A percentile compares a stretch with the other conserved stretches of the same genome.
phyloP scores from a whole-genome alignment of 2,113 vertebrate genomes.

The Myotis brandtii region DNA sequence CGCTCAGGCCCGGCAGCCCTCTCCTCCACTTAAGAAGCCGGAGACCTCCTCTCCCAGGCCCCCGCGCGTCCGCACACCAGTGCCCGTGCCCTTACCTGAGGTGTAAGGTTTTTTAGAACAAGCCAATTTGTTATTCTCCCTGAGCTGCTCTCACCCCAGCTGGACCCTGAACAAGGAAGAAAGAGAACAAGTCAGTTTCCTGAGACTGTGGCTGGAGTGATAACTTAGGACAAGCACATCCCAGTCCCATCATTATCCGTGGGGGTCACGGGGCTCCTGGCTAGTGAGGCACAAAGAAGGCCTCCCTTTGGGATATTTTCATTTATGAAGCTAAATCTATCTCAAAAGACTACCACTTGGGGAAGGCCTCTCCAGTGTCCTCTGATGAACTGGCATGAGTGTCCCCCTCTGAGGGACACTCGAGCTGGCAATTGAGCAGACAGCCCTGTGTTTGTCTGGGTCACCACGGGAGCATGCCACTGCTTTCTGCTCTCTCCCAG shows the following conservation, averaged over 20 bases:
- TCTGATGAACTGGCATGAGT: rapidly evolving
- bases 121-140: slow-evolving; percentile 99
- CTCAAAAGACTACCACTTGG: not conserved
- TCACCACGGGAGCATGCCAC: not conserved
- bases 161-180: slow-evolving; percentile 89
- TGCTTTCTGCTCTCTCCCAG: not conserved
- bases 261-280: not conserved
- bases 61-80: too few species aligned
- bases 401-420: not conserved
- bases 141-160: slow-evolving; percentile 99
- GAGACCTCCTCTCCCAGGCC: not conserved
- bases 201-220: not conserved
- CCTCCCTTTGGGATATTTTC: not conserved
- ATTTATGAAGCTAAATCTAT: not conserved
- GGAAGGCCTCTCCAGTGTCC: not conserved
- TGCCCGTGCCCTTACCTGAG: slow-evolving; percentile 91
- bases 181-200: not conserved
- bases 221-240: not conserved
- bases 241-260: rapidly evolving
- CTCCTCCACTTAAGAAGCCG: not conserved
- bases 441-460: not conserved
- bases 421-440: not conserved
- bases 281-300: not conserved
- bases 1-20: not conserved
- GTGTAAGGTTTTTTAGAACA: slow-evolving; percentile 99